These are phyloP conservation scores for Bufo gargarizans DNA, from an alignment of 2,113 vertebrate genomes.

Conservation along the genomic window DNA sequence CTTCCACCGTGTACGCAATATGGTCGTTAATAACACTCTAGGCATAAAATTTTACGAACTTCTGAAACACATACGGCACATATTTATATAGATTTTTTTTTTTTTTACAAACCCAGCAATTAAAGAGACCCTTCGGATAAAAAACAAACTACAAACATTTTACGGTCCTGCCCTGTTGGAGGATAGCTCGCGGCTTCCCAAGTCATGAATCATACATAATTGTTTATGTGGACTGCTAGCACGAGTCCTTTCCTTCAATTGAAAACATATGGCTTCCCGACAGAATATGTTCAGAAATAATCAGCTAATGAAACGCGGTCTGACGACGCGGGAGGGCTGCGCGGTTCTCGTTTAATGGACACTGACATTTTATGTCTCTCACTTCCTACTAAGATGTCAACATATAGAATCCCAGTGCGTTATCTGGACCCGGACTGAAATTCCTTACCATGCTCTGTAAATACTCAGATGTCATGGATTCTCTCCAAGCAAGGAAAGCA, in stretches of 20 bases:
- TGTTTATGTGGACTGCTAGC: conserved; percentile 68
- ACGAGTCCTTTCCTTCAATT: conserved; percentile 68
- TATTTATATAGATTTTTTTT: neutral
- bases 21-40: neutral
- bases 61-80: neutral
- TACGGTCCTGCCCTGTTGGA: conserved; percentile 58
- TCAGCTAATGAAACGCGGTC: conserved; percentile 33
- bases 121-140: conserved; percentile 54
- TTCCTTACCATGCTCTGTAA: conserved; percentile 29
- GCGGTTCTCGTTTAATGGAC: neutral
- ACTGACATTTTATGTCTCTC: neutral
- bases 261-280: conserved; percentile 68
- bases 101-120: conserved; percentile 17
- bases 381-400: neutral
- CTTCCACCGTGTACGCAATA: neutral
- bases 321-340: neutral
- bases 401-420: neutral
- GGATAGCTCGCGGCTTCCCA: conserved; percentile 55
- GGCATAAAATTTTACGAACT: neutral
- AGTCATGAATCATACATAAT: conserved; percentile 65
- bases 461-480: conserved; percentile 32
- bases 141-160: conserved; percentile 16
- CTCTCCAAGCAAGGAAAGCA: neutral
- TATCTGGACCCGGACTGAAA: neutral
- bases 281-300: conserved; percentile 64